These are phyloP conservation scores for Myiagra hebetior DNA, from an alignment of 2,113 vertebrate species.

Conservation along the genomic window DNA sequence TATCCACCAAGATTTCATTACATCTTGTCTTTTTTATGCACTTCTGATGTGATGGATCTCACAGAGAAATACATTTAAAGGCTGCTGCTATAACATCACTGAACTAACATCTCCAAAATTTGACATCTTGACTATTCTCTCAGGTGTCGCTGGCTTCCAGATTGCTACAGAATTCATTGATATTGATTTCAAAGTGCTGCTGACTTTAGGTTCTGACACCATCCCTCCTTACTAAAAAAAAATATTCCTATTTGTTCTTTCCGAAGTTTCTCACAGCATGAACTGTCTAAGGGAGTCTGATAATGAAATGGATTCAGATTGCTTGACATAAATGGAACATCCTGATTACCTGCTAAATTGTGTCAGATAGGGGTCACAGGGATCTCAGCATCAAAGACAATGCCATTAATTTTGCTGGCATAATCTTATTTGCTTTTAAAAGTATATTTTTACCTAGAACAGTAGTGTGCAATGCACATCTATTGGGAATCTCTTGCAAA, in stretches of 20 bases:
- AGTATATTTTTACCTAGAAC: background rate
- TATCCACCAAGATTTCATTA: background rate
- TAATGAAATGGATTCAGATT: slow-evolving; percentile 9
- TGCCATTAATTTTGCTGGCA: background rate
- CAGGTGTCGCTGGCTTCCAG: background rate
- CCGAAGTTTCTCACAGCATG: background rate
- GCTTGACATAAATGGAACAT: background rate
- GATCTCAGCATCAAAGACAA: background rate
- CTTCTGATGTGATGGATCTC: background rate
- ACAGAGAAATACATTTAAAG: background rate
- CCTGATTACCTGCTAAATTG: background rate
- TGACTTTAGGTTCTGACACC: background rate
- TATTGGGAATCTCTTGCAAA: background rate
- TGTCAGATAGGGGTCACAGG: background rate
- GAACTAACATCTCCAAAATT: background rate
- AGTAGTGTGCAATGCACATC: background rate
- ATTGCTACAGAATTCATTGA: background rate
- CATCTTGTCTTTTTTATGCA: background rate
- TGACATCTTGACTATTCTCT: background rate
- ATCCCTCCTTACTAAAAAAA: background rate
- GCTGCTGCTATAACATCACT: background rate
- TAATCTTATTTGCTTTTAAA: background rate
- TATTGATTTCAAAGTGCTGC: slow-evolving; percentile 14
- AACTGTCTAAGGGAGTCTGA: background rate
- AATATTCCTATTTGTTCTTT: background rate